Conservation (phyloP, 2,888 invertebrate species). For the Ecliptopera silaceata region DNA sequence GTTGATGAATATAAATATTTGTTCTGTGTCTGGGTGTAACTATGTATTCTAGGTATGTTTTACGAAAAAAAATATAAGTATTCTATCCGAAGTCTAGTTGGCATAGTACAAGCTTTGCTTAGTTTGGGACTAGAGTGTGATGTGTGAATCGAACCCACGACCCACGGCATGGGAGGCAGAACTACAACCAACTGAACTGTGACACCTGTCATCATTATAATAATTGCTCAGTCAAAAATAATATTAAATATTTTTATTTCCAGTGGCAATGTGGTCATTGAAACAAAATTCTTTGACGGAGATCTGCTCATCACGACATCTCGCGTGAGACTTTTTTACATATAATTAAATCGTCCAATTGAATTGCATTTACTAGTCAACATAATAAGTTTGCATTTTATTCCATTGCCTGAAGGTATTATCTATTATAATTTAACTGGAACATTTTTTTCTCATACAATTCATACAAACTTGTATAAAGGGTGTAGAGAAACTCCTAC, state of each 20-base stretch:
- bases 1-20: too few relatives aligned
- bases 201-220: too few relatives aligned
- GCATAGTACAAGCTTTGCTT: too few relatives aligned
- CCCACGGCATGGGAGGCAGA: too few relatives aligned
- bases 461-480: neutral
- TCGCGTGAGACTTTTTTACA: constrained; percentile 96
- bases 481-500: neutral
- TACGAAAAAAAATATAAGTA: too few relatives aligned
- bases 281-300: constrained; percentile 98
- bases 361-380: constrained; percentile 60
- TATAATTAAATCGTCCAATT: constrained; percentile 74
- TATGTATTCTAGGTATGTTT: too few relatives aligned
- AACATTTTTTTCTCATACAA: neutral
- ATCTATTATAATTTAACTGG: neutral
- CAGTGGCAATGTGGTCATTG: constrained; percentile 98
- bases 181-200: too few relatives aligned
- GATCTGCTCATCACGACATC: constrained; percentile 97
- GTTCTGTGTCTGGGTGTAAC: too few relatives aligned
- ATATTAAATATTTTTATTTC: constrained; percentile 41
- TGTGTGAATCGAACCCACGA: too few relatives aligned
- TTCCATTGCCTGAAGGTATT: neutral
- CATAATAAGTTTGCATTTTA: constrained; percentile 25
- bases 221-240: neutral
- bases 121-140: too few relatives aligned
- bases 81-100: too few relatives aligned